Conservation (phyloP, 2,888 invertebrate genomes). For the Metopia argyrocephala region DNA sequence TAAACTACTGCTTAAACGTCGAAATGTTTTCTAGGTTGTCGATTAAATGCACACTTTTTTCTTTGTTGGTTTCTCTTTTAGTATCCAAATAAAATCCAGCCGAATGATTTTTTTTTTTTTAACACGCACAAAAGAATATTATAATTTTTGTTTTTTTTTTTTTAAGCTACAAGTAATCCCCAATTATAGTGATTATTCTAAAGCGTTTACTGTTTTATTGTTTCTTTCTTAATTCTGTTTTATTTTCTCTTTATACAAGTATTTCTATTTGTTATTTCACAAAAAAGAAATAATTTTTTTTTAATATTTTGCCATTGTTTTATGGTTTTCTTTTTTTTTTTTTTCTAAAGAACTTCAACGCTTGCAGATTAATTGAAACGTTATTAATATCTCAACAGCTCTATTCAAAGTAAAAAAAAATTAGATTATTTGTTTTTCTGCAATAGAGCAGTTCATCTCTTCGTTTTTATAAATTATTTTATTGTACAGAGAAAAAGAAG, state of each 20-base stretch:
- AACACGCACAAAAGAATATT: no score
- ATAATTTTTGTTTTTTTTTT: background rate
- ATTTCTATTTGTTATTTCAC: background rate
- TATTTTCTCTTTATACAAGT: background rate
- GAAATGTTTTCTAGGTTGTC: no score
- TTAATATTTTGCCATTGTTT: background rate
- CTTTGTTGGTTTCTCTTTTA: no score
- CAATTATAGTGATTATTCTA: background rate
- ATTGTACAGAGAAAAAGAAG: no score
- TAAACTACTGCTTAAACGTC: no score
- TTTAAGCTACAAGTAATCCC: background rate
- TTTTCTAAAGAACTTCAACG: slow-evolving; percentile 23
- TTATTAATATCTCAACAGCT: slow-evolving; percentile 24
- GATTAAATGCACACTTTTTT: no score
- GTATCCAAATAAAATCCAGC: no score
- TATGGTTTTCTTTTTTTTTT: no score
- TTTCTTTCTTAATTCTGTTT: background rate
- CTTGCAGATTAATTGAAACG: slow-evolving; percentile 33
- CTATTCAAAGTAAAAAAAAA: background rate
- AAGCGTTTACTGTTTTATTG: background rate
- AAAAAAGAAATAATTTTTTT: background rate
- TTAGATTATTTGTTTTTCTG: background rate
- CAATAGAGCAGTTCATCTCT: no score
- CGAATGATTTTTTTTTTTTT: no score
- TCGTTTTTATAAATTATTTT: no score